These are phyloP conservation scores for Drosophila ustulata DNA, from an alignment of 2,888 invertebrate species.

Conservation along the genomic window DNA sequence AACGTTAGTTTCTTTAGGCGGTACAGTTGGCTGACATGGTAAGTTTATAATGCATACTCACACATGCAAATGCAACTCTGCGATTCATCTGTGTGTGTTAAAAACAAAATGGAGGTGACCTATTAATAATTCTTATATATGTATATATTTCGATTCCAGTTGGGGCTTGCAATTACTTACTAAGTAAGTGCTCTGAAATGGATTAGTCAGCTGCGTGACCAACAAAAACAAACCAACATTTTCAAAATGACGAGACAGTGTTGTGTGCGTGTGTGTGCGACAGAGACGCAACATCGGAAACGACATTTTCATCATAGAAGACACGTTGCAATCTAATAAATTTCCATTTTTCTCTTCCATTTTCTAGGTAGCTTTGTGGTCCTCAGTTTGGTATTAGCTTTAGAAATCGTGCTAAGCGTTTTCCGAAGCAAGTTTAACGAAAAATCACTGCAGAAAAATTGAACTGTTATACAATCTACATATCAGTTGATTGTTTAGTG, in stretches of 20 bases:
- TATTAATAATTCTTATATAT: slow-evolving; percentile 28
- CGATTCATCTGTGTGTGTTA: slow-evolving; percentile 18
- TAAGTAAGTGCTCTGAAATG: slow-evolving; percentile 42
- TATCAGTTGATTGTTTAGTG: slow-evolving; percentile 17
- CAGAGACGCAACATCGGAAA: slow-evolving; percentile 12
- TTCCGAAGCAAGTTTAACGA: slow-evolving; percentile 31
- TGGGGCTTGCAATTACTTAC: slow-evolving; percentile 20
- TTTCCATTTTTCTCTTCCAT: slow-evolving; percentile 1
- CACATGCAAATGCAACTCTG: slow-evolving; percentile 20
- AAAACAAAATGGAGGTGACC: slow-evolving; percentile 65
- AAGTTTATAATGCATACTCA: slow-evolving; percentile 34
- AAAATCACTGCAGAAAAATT: not conserved
- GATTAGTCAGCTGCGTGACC: not conserved
- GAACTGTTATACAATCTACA: slow-evolving; percentile 33
- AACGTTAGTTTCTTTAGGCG: slow-evolving; percentile 18
- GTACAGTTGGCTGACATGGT: slow-evolving; percentile 53
- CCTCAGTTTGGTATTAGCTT: slow-evolving; percentile 37
- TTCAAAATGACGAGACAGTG: not conserved
- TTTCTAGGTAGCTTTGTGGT: slow-evolving; percentile 34
- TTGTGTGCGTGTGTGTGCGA: slow-evolving; percentile 16
- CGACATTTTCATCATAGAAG: not conserved
- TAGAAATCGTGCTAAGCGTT: slow-evolving; percentile 52
- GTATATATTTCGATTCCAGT: slow-evolving; percentile 34
- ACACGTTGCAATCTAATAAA: slow-evolving; percentile 45
- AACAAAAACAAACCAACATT: not conserved